These are phyloP conservation scores for Entomyzon cyanotis DNA, from an alignment of 2,113 vertebrate species.

Conservation along the genomic window DNA sequence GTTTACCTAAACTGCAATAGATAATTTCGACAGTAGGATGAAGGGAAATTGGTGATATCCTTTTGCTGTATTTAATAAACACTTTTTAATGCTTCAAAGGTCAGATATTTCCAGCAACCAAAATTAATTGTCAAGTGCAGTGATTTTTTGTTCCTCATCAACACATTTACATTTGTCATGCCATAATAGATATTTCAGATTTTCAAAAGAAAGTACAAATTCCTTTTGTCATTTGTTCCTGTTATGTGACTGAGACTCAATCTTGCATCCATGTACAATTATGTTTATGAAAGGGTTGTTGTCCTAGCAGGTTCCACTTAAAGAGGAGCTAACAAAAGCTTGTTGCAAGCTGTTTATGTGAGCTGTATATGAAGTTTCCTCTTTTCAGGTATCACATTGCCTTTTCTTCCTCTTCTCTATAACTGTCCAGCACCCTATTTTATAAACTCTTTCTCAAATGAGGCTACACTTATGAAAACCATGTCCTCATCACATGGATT, in stretches of 20 bases:
- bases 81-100: neutral
- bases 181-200: neutral
- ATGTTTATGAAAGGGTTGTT: neutral
- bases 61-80: neutral
- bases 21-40: neutral
- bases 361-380: neutral
- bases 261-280: neutral
- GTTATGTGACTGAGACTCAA: neutral
- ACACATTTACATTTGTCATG: neutral
- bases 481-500: neutral
- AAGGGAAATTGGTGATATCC: neutral
- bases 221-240: neutral
- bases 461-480: neutral
- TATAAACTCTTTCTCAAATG: neutral
- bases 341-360: neutral
- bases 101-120: neutral
- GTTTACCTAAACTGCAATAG: neutral
- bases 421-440: neutral
- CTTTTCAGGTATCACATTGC: neutral
- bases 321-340: neutral
- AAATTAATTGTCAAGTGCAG: neutral
- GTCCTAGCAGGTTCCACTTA: neutral
- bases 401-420: neutral
- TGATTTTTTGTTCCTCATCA: neutral
- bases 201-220: neutral